Evolutionary conservation across 2,797 vertebrate species (phyloP).

Genomic region (Trachurus trachurus): DNA sequence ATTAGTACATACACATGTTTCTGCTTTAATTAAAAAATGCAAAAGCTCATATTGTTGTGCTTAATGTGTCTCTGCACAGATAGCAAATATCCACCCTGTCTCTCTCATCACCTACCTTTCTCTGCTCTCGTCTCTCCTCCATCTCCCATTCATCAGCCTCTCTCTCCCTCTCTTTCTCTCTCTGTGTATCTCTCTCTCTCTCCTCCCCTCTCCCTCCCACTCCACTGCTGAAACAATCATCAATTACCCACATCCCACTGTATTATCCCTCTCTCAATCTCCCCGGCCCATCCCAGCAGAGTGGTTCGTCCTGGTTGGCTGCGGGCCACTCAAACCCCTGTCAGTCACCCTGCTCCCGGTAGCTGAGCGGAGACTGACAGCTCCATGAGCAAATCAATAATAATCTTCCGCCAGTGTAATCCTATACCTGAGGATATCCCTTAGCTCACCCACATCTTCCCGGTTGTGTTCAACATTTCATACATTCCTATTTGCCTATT

Average conservation of each 20-base stretch:
- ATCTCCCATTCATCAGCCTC: conserved; percentile 54
- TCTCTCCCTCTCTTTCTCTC: conserved; percentile 19
- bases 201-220: conserved; percentile 46
- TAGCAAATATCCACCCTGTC: conserved; percentile 22
- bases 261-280: conserved; percentile 86
- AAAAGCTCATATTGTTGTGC: background rate
- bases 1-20: background rate
- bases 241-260: conserved; percentile 94
- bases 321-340: conserved; percentile 93
- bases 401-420: conserved; percentile 95
- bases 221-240: conserved; percentile 93
- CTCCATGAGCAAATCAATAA: conserved; percentile 95
- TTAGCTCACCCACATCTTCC: conserved; percentile 76
- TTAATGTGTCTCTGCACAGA: conserved; percentile 23
- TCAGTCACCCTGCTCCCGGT: conserved; percentile 90
- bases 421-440: conserved; percentile 87
- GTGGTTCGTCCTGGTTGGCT: conserved; percentile 92
- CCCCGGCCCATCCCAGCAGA: conserved; percentile 93
- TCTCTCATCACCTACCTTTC: conserved; percentile 51
- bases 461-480: conserved; percentile 80
- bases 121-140: conserved; percentile 52
- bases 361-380: conserved; percentile 92
- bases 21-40: conserved; percentile 6
- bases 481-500: conserved; percentile 53
- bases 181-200: conserved; percentile 31